Conservation (phyloP, 2,888 invertebrate genomes). For the Caenorhabditis sp. region DNA sequence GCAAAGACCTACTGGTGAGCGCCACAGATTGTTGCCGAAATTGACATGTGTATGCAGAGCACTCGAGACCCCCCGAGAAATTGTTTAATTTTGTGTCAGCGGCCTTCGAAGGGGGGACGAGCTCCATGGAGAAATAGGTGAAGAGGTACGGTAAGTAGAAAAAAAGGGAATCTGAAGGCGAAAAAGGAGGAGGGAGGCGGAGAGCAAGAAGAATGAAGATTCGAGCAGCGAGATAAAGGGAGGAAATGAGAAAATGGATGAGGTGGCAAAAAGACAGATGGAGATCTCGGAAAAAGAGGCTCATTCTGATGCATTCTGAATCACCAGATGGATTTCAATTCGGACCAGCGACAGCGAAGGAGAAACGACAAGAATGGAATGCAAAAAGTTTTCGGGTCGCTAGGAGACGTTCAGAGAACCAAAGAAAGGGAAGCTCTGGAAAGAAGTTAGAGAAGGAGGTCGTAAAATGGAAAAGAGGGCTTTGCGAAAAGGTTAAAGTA, state of each 20-base stretch:
- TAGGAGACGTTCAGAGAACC: neutral
- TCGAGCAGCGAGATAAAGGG: neutral
- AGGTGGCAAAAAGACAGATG: neutral
- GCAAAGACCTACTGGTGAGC: conserved; percentile 18
- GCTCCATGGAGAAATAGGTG: neutral
- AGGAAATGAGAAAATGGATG: neutral
- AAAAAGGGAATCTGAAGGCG: neutral
- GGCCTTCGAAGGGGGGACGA: neutral
- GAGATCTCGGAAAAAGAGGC: neutral
- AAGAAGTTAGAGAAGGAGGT: neutral
- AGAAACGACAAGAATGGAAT: no score
- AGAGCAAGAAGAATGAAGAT: neutral
- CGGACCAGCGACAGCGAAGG: neutral
- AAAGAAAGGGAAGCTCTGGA: neutral
- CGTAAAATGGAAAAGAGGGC: no score
- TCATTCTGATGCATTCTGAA: neutral
- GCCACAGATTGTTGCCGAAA: conserved; percentile 4
- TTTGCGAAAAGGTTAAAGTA: no score
- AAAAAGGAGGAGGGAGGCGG: neutral
- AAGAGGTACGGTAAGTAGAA: neutral
- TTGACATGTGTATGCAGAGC: conserved; percentile 53
- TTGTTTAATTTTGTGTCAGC: conserved; percentile 20
- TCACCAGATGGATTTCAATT: no score
- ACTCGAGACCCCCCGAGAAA: conserved; percentile 45
- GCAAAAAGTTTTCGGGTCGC: conserved; percentile 15